Evolutionary conservation across 2,888 invertebrate genomes (phyloP).

Genomic region (Melanostoma scalare): DNA sequence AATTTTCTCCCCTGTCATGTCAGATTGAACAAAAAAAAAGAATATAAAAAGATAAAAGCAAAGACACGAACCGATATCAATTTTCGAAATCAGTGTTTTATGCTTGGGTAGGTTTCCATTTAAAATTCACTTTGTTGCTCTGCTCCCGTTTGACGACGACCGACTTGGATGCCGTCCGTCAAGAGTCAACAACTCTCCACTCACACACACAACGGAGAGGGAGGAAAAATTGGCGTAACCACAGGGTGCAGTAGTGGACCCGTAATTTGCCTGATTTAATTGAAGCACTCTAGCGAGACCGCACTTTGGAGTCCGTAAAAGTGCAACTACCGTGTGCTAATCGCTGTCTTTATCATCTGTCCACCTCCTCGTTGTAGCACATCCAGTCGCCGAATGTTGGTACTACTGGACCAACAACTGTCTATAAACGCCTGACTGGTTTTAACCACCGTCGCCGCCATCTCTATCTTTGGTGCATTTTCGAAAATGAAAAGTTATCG

Average conservation of each 20-base stretch:
- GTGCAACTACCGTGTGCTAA: conserved; percentile 58
- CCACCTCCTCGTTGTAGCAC: conserved; percentile 59
- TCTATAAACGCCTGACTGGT: background rate
- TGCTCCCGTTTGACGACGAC: conserved; percentile 62
- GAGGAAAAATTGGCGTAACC: conserved; percentile 39
- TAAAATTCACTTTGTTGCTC: conserved; percentile 70
- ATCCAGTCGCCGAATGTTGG: background rate
- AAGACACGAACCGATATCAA: conserved; percentile 70
- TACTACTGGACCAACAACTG: background rate
- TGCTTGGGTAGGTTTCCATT: conserved; percentile 72
- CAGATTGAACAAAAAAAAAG: conserved; percentile 12
- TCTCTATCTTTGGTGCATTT: conserved; percentile 4
- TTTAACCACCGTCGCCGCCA: conserved; percentile 1
- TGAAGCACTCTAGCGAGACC: conserved; percentile 59
- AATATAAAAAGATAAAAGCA: conserved; percentile 30
- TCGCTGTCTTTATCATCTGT: conserved; percentile 69
- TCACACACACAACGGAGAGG: conserved; percentile 3
- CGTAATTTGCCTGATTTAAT: conserved; percentile 72
- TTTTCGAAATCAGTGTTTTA: conserved; percentile 72
- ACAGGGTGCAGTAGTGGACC: conserved; percentile 57
- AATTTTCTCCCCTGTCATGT: conserved; percentile 73
- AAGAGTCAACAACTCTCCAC: conserved; percentile 59
- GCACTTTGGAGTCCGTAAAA: conserved; percentile 27
- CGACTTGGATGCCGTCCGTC: conserved; percentile 54
- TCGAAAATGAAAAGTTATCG: conserved; percentile 34